phyloP scores from a whole-genome alignment of 2,888 invertebrate species.

The Amblyteles armatorius region DNA sequence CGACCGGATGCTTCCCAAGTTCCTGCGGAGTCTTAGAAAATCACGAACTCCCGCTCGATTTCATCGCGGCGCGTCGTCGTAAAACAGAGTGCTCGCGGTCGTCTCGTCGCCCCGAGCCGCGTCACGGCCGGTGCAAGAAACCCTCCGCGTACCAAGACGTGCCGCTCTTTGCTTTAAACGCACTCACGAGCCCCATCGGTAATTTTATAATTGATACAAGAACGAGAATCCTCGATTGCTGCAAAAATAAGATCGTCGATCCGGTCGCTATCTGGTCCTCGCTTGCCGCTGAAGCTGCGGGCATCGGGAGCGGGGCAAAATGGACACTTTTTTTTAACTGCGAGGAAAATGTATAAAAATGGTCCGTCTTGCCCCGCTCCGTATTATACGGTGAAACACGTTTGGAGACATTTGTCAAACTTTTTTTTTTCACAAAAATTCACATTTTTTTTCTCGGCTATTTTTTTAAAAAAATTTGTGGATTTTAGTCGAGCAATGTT shows the following conservation, averaged over 20 bases:
- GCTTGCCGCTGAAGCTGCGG: not conserved
- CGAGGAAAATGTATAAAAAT: no score
- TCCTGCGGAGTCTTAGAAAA: slow-evolving; percentile 47
- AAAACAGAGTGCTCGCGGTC: slow-evolving; percentile 36
- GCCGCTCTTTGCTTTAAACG: slow-evolving; percentile 42
- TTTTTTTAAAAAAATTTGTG: no score
- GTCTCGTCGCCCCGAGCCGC: slow-evolving; percentile 20
- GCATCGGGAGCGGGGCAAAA: no score
- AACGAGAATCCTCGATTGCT: not conserved
- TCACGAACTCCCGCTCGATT: not conserved
- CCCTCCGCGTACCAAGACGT: slow-evolving; percentile 41
- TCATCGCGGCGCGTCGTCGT: slow-evolving; percentile 28
- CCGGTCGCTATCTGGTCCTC: slow-evolving; percentile 11
- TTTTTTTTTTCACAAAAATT: not conserved
- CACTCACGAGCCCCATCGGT: not conserved
- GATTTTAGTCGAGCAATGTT: no score
- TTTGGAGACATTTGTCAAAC: no score
- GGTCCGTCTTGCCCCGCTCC: no score
- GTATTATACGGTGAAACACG: no score
- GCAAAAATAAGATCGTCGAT: slow-evolving; percentile 35
- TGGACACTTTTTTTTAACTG: no score
- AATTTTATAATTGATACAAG: slow-evolving; percentile 58
- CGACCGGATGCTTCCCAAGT: slow-evolving; percentile 66
- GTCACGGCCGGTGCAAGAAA: slow-evolving; percentile 30
- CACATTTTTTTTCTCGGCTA: no score